Evolutionary conservation across 2,888 invertebrate genomes (phyloP), one percentile per base, ranked within the genome.

Genomic region (Lasioglossum oenotherae): DNA sequence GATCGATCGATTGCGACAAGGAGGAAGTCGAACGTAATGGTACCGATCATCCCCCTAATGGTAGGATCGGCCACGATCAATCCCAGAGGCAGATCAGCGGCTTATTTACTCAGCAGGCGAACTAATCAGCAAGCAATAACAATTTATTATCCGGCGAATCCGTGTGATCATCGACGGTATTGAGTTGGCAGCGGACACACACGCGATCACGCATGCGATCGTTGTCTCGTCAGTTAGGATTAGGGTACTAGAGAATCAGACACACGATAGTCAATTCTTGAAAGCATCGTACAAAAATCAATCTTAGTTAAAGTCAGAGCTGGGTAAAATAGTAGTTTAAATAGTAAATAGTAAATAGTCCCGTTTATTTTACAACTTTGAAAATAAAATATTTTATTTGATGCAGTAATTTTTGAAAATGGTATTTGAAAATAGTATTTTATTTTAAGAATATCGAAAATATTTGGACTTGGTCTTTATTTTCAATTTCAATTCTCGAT

Each of bases 151-250:
- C 75, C 31, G 38, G 6, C 6, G 57, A 46, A 73, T 64, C 31
- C 19, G 31, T n/a, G 57, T 23, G 35, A 27, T 53, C 69, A 31
- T 31, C 46, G 64, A 19, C 41, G 35, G 64, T 69, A 69, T 38
- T 38, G 23, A 46, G 67, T 35, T 6, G 49, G 19, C 64, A 35
- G n/a, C 60, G 74, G 74, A 69, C 80, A 53, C 74, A 19, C 19
- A n/a, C 74, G 74, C 74, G 73, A 80, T 80, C 74, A n/a, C 44
- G 46, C 72, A 64, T 69, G 60, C 74, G 67, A 79, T 35, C 35
- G n/a, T 44, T 76, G 69, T 74, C 84, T 73, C 74, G 72, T 60
- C 60, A 57, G 31, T 67, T 44, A 57, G 77, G 83, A 78, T 78
- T 53, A 53, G 53, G 53, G 0, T 23, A 53, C 23, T 23, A 3